Percentiles rank a stretch among this genome's conserved stretches.
These are phyloP conservation scores for Digitonthophagus gazella DNA, from an alignment of 2,888 invertebrate genomes.

Conservation along the genomic window DNA sequence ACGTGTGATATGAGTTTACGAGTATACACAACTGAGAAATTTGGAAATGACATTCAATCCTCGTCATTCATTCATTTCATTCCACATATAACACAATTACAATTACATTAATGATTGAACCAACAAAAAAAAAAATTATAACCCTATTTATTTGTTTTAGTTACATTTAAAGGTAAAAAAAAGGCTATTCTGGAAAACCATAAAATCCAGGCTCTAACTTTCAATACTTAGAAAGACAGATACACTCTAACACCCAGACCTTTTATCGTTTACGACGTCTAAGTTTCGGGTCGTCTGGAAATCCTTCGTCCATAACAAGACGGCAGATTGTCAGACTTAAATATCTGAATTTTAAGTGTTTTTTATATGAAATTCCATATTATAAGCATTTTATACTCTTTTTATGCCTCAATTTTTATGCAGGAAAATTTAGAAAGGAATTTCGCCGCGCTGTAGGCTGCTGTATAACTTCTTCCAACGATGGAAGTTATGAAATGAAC, in stretches of 20 bases:
- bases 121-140: not conserved
- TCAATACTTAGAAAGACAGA: not conserved
- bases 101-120: too few relatives aligned
- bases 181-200: not conserved
- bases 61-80: not conserved
- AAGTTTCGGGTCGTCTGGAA: not conserved
- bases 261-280: not conserved
- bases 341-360: not conserved
- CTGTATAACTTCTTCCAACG: slow-evolving; percentile 38
- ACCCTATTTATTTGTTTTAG: not conserved
- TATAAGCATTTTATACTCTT: not conserved
- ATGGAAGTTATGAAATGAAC: slow-evolving; percentile 45
- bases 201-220: not conserved
- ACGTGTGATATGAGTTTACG: not conserved
- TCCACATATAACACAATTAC: not conserved
- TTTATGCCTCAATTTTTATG: not conserved
- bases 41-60: not conserved
- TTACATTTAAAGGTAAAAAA: not conserved
- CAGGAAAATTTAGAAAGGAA: slow-evolving; percentile 73
- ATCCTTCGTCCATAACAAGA: not conserved
- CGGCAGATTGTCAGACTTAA: not conserved
- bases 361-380: not conserved
- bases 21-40: not conserved
- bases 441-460: slow-evolving; percentile 69
- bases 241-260: not conserved